Evolutionary conservation across 2,888 invertebrate genomes (phyloP), one percentile per base, ranked within the genome.

Genomic region (Epistrophe eligans): DNA sequence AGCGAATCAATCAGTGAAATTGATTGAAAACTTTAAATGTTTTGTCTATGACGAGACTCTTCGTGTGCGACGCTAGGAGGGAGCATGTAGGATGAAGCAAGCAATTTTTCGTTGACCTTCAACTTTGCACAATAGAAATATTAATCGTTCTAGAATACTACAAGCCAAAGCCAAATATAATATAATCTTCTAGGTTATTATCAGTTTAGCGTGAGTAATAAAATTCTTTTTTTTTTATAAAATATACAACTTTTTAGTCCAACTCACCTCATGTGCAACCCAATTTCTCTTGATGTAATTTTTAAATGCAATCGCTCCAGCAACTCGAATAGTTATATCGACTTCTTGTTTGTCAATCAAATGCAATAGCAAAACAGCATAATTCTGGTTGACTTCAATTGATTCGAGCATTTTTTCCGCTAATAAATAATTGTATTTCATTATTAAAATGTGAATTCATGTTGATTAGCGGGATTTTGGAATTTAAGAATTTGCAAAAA

Each of bases 211-310:
- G n/a, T 57, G 32, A 10, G 35, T 0, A 24, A 13, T 10, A 10
- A 9, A 35, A 35, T 35, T 57, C 13, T 32, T 2, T 1, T 32
- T 0, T 3, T n/a, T 57, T n/a, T n/a, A 57, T 1, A 0, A 17
- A 60, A 40, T 17, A 60, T 17, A 4, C 17, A 48, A 10, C 4
- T 35, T 8, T 0, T 24, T 28, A 17, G 4, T 1, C 11, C 40
- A 89, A 94, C 95, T 94, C 93, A 97, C 97, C 91, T 96, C 91
- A 89, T 92, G 92, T 11, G 92, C 95, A 90, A 95, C 95, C 99
- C 99, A 99, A 93, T 99, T 98, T 73, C 98, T 94, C 93, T 99
- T 99, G 28, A 99, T 95, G 91, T 96, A 99, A 92, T 99, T 99
- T 92, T 99, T 99, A 91, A 99, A 98, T 0, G 97, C 97, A 83